Percentiles rank a stretch among this genome's conserved stretches.
These are phyloP conservation scores for Tringa solitaria DNA, from an alignment of 2,113 vertebrate species.

Conservation along the genomic window DNA sequence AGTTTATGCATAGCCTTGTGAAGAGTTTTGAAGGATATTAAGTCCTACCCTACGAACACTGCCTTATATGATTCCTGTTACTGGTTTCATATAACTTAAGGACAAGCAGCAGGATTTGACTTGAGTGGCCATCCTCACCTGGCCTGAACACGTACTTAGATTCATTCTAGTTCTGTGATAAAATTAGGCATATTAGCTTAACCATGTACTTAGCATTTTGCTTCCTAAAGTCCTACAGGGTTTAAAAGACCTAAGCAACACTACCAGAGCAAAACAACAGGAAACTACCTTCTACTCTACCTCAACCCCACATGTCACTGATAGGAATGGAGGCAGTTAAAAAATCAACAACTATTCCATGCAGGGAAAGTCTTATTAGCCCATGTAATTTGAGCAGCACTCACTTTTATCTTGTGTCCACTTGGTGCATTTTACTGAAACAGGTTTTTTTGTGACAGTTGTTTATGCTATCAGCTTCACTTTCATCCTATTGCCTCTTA, in stretches of 20 bases:
- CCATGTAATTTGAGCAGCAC: rapidly evolving
- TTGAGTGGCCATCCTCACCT: background rate
- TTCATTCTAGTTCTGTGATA: background rate
- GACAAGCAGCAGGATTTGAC: background rate
- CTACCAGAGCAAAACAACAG: background rate
- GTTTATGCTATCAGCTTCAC: background rate
- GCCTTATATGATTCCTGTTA: background rate
- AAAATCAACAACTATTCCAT: background rate
- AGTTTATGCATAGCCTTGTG: background rate
- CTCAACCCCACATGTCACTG: background rate
- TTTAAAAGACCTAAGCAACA: background rate
- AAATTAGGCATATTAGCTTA: background rate
- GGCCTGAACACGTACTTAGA: background rate
- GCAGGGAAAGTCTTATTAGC: background rate
- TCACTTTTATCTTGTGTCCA: background rate
- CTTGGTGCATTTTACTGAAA: background rate
- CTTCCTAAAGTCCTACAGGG: background rate
- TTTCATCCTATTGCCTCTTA: background rate
- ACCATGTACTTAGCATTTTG: background rate
- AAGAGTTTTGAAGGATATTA: background rate
- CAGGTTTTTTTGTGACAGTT: background rate
- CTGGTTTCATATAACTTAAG: background rate
- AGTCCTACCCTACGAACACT: background rate
- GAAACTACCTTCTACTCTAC: background rate
- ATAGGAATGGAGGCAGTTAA: background rate